Base-by-base conservation (phyloP, 2,797 vertebrate genomes). In the Coregonus ussuriensis region DNA sequence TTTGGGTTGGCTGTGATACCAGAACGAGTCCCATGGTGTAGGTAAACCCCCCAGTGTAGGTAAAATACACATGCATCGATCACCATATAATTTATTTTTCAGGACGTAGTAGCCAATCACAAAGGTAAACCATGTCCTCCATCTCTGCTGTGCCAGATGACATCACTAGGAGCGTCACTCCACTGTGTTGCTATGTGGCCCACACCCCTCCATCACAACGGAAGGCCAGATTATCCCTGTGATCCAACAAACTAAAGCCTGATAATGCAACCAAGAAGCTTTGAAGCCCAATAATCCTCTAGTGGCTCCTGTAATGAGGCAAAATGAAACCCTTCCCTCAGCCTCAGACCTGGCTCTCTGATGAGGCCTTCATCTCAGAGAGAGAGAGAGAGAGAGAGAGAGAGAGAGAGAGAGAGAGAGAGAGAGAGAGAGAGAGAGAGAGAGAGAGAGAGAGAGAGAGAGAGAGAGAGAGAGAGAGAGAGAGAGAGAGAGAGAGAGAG, bases 191-290 rank as follows among this genome's bases (percentile, higher is more conserved):
- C 54, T 77, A 81, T 74, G 80, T 62, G 78, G 80, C 83, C 81
- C 79, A 14, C 74, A 65, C 72, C 85, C 78, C 77, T 41, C 83
- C 18, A 84, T 89, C 87, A 87, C 86, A 87, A 82, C 79, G 3
- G 41, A 47, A 47, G 82, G 83, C 83, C 59, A 84, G 84, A 91
- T 89, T 92, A 88, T 16, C 75, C 65, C 82, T 65, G 79, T 79
- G 82, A 87, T 88, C 83, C 78, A 88, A 86, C 84, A 87, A 91
- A 92, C 82, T 91, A 91, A 83, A 87, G 87, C 82, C 86, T 84
- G 89, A 92, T 90, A 90, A 93, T 85, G 87, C 84, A 93, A 93
- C 92, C 91, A 92, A 86, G 88, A 86, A 82, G 89, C 87, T 91
- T 90, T 90, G 88, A 91, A 88, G 87, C 88, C 74, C 72, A 15